A percentile compares a stretch with the other conserved stretches of the same genome.
Evolutionary conservation across 2,797 vertebrate species (phyloP).

Genomic region (Parauchenoglanis punctatus): DNA sequence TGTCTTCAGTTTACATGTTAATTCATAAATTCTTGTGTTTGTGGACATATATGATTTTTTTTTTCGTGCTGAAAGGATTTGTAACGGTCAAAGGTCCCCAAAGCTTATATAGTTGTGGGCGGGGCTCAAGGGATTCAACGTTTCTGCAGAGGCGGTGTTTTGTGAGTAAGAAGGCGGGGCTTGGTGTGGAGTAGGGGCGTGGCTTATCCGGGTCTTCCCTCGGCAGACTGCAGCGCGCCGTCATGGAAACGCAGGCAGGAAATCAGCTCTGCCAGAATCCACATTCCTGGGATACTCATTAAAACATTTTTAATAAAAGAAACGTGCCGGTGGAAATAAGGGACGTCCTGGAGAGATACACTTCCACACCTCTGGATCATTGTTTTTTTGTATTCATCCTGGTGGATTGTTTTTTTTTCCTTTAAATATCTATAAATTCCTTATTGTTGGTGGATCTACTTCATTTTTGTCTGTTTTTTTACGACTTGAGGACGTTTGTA

Average conservation of each 20-base stretch:
- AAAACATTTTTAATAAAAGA: neutral
- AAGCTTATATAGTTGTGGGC: neutral
- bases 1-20: too few relatives aligned
- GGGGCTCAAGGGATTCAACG: neutral
- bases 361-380: neutral
- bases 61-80: neutral
- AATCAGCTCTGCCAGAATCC: conserved; percentile 1
- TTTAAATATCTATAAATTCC: too few relatives aligned
- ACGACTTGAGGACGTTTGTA: neutral
- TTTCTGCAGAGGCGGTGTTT: neutral
- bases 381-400: neutral
- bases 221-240: conserved; percentile 17
- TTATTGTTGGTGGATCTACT: neutral
- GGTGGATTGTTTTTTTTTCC: neutral
- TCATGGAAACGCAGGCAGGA: conserved; percentile 31
- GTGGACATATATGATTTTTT: too few relatives aligned
- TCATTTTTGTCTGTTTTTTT: neutral
- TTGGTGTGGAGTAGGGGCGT: neutral
- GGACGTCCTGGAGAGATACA: neutral
- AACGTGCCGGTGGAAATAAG: neutral
- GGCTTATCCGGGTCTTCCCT: neutral
- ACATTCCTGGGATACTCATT: conserved; percentile 29
- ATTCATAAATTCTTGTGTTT: too few relatives aligned
- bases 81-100: neutral
- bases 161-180: neutral